A percentile compares a stretch with the other conserved stretches of the same genome.
Conservation (phyloP, 1,140 invertebrate genomes). For the Mactra quadrangularis region DNA sequence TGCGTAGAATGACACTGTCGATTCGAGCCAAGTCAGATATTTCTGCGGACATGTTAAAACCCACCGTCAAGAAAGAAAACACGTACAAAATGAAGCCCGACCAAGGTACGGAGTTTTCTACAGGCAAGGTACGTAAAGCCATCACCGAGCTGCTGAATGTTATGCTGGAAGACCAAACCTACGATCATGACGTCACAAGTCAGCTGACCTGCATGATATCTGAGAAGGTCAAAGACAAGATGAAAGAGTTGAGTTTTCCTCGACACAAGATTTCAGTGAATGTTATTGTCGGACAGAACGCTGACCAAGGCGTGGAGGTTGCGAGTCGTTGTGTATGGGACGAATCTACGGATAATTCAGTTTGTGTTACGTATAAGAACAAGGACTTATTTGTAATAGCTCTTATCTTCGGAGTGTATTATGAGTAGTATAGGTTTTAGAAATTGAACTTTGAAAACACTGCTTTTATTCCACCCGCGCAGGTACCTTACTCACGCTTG, state of each 20-base stretch:
- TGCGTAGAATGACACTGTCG: slow-evolving; percentile 19
- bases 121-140: slow-evolving; percentile 24
- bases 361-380: slow-evolving; percentile 67
- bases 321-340: slow-evolving; percentile 75
- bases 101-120: slow-evolving; percentile 42
- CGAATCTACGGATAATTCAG: slow-evolving; percentile 65
- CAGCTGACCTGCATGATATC: slow-evolving; percentile 36
- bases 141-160: slow-evolving; percentile 42
- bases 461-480: too few species aligned
- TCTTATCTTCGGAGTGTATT: slow-evolving; percentile 73
- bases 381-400: slow-evolving; percentile 70
- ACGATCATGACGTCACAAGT: slow-evolving; percentile 33
- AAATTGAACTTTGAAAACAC: too few species aligned
- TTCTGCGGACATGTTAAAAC: slow-evolving; percentile 40
- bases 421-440: slow-evolving; percentile 62
- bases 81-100: slow-evolving; percentile 66
- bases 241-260: slow-evolving; percentile 64
- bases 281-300: slow-evolving; percentile 68
- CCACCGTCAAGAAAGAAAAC: slow-evolving; percentile 56
- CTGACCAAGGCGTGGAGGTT: slow-evolving; percentile 68
- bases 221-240: slow-evolving; percentile 62
- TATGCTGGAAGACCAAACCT: slow-evolving; percentile 26
- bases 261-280: slow-evolving; percentile 71
- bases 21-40: slow-evolving; percentile 49
- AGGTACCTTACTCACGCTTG: too few species aligned